Conservation (phyloP, 2,888 invertebrate genomes). For the Lampropteryx suffumata region DNA sequence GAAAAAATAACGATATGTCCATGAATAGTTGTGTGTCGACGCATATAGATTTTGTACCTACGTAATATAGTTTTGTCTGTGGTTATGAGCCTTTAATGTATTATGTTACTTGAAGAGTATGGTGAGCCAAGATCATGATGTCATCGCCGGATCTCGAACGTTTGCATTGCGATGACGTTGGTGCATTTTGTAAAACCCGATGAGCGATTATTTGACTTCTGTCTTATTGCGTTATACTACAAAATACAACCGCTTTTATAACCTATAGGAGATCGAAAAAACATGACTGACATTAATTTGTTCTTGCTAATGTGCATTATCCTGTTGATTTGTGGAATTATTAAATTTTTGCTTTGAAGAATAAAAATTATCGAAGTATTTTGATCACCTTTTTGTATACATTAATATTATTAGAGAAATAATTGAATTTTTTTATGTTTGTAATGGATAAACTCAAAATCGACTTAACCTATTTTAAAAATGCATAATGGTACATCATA, state of each 20-base stretch:
- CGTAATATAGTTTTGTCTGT: constrained; percentile 22
- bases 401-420: too few species aligned
- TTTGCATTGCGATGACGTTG: constrained; percentile 25
- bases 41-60: constrained; percentile 12
- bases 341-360: too few species aligned
- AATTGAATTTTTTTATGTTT: too few species aligned
- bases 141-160: constrained; percentile 37
- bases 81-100: constrained; percentile 14
- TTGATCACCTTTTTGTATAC: too few species aligned
- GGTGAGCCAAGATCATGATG: constrained; percentile 42
- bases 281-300: too few species aligned
- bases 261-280: constrained; percentile 14
- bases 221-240: neutral
- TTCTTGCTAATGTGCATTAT: too few species aligned
- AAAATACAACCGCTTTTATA: constrained; percentile 21
- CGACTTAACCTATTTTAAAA: too few species aligned
- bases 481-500: too few species aligned
- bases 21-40: constrained; percentile 21
- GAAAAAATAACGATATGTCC: constrained; percentile 22
- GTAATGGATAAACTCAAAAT: too few species aligned
- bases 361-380: too few species aligned
- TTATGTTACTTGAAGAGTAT: constrained; percentile 6
- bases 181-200: constrained; percentile 31
- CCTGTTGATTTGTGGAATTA: too few species aligned
- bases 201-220: constrained; percentile 26